Evolutionary conservation across 2,113 vertebrate genomes (phyloP).

Genomic region (human (Homo sapiens)): DNA sequence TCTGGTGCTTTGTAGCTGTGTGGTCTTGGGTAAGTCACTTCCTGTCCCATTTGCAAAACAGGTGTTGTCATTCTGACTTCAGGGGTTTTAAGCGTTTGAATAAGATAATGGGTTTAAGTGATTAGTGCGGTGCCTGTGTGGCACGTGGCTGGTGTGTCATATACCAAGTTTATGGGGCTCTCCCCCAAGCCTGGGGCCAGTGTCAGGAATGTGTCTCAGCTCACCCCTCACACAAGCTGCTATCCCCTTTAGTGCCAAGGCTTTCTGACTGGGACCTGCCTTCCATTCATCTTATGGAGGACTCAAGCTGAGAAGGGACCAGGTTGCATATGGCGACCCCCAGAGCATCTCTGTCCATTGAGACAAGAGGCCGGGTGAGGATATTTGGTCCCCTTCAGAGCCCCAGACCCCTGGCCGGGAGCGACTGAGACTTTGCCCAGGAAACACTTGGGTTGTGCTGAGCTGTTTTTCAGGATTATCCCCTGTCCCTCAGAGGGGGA

Average conservation of each 20-base stretch:
- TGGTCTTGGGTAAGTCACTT: neutral
- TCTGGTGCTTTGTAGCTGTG: neutral
- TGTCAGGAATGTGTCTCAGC: neutral
- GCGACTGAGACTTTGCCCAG: constrained; percentile 62
- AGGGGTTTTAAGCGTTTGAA: neutral
- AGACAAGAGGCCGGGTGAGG: neutral
- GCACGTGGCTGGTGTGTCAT: fast-evolving
- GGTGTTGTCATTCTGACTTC: neutral
- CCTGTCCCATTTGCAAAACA: neutral
- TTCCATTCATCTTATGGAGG: neutral
- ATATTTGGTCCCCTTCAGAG: neutral
- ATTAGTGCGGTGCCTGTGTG: neutral
- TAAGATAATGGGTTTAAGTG: neutral
- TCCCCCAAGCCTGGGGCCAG: neutral
- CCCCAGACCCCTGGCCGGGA: neutral
- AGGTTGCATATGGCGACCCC: neutral
- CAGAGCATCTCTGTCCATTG: neutral
- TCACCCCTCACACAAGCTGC: neutral
- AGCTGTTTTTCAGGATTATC: constrained; percentile 52
- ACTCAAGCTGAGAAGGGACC: neutral
- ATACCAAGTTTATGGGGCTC: neutral
- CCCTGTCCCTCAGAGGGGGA: neutral
- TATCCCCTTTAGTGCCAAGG: neutral
- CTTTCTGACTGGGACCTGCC: neutral
- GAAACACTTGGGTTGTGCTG: constrained; percentile 52